These are phyloP conservation scores for Trypoxylus dichotomus DNA, from an alignment of 1,140 invertebrate genomes.

Conservation along the genomic window DNA sequence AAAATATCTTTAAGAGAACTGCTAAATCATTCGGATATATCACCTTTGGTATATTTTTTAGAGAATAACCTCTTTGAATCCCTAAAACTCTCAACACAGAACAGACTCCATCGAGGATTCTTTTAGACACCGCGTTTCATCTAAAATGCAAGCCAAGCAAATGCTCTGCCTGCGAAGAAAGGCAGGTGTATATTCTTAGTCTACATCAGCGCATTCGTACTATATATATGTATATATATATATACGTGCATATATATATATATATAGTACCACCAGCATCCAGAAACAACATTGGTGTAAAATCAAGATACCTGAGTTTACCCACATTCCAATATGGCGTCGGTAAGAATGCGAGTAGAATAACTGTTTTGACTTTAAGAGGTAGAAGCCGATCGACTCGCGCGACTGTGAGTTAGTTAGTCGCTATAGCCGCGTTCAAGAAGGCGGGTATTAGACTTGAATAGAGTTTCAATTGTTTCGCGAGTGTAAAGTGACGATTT, in stretches of 20 bases:
- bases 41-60: no score
- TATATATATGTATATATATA: background rate
- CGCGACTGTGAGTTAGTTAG: no score
- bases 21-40: no score
- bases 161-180: background rate
- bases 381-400: background rate
- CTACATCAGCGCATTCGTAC: background rate
- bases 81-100: no score
- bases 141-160: no score
- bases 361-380: constrained; percentile 20
- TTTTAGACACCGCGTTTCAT: no score
- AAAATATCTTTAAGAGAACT: no score
- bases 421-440: no score
- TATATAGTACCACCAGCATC: background rate
- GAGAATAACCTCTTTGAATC: no score
- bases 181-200: background rate
- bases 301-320: constrained; percentile 24
- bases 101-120: no score
- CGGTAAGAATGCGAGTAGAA: constrained; percentile 16
- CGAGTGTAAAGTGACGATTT: background rate
- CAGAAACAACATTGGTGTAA: constrained; percentile 22
- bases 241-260: background rate
- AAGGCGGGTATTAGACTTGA: no score
- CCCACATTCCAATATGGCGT: constrained; percentile 22
- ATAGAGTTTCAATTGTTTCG: background rate